Evolutionary conservation across 2,888 invertebrate species (phyloP).

Genomic region (Choristoneura rosaceana): DNA sequence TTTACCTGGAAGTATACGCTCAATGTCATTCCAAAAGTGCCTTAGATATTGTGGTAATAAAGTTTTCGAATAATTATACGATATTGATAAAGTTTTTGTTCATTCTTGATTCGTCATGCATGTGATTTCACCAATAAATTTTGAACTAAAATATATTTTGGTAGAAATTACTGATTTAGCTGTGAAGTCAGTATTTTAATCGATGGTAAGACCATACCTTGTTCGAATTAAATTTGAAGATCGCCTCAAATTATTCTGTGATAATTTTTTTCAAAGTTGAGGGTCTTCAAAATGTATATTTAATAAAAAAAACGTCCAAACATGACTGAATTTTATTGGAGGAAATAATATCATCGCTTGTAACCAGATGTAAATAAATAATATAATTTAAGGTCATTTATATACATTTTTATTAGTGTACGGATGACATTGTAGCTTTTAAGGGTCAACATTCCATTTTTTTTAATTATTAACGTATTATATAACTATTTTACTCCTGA

Average conservation of each 20-base stretch:
- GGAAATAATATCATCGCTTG: slow-evolving; percentile 49
- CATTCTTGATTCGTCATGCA: slow-evolving; percentile 24
- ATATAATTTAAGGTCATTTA: slow-evolving; percentile 44
- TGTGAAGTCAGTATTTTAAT: slow-evolving; percentile 41
- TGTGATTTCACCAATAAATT: slow-evolving; percentile 57
- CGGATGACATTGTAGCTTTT: slow-evolving; percentile 76
- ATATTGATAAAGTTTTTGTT: slow-evolving; percentile 29
- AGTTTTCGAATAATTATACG: slow-evolving; percentile 35
- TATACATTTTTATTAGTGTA: slow-evolving; percentile 46
- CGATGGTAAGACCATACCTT: slow-evolving; percentile 36
- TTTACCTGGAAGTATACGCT: slow-evolving; percentile 61
- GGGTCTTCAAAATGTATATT: slow-evolving; percentile 75
- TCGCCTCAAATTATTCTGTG: slow-evolving; percentile 82
- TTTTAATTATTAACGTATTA: slow-evolving; percentile 57
- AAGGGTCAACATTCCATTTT: slow-evolving; percentile 70
- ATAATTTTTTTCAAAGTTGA: slow-evolving; percentile 82
- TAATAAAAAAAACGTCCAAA: slow-evolving; percentile 43
- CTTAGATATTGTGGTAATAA: slow-evolving; percentile 53
- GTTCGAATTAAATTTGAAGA: slow-evolving; percentile 67
- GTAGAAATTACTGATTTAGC: slow-evolving; percentile 46
- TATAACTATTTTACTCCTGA: slow-evolving; percentile 62
- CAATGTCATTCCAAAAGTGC: slow-evolving; percentile 81
- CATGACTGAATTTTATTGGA: slow-evolving; percentile 52
- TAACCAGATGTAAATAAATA: slow-evolving; percentile 55
- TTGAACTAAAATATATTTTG: slow-evolving; percentile 54